phyloP scores from a whole-genome alignment of 2,113 vertebrate species.

The Ammospiza caudacuta region DNA sequence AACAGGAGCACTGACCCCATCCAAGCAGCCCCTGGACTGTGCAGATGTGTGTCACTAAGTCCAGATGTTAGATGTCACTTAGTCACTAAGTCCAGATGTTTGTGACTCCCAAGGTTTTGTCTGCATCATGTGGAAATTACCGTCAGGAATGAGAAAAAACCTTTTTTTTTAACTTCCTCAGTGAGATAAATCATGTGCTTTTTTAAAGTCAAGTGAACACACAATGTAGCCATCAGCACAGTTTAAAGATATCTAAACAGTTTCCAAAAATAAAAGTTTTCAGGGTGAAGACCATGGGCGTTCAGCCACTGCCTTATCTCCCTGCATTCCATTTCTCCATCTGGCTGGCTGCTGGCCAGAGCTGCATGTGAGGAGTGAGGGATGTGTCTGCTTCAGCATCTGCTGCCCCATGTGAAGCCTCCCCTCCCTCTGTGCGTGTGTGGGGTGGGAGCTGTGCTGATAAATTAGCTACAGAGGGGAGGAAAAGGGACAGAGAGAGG shows the following conservation, averaged over 20 bases:
- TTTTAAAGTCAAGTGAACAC: background rate
- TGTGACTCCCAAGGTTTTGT: background rate
- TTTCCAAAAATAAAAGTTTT: background rate
- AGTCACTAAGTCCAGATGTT: background rate
- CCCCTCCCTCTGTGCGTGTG: background rate
- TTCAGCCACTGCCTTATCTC: background rate
- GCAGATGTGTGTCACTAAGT: background rate
- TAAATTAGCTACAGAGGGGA: background rate
- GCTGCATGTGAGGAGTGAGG: background rate
- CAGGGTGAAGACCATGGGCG: background rate
- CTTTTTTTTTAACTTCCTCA: background rate
- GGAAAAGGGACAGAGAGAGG: background rate
- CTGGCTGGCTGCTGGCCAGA: slow-evolving; percentile 4
- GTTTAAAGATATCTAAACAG: background rate
- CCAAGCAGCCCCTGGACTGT: background rate
- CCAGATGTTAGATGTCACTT: background rate
- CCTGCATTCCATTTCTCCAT: background rate
- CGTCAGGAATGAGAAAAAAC: background rate
- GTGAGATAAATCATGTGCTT: background rate
- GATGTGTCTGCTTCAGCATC: background rate
- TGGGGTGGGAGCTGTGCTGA: background rate
- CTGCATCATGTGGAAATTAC: background rate
- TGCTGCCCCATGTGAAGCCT: background rate
- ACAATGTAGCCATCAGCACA: background rate
- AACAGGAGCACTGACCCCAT: background rate